Conservation (phyloP, 2,797 vertebrate genomes). For the Spinibarbus caldwelli region DNA sequence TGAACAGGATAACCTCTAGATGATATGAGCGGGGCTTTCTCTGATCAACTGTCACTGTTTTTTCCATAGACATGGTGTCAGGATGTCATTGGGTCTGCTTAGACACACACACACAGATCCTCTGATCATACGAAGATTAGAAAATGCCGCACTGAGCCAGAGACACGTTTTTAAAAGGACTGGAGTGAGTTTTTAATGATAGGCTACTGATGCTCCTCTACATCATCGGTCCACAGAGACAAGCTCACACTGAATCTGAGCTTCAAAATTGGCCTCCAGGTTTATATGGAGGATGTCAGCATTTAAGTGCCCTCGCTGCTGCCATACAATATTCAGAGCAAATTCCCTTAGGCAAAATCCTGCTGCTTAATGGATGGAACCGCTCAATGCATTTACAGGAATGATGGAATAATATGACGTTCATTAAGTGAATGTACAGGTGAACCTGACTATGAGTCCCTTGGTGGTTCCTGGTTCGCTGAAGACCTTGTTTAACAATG, state of each 20-base stretch:
- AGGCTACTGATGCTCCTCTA: conserved; percentile 52
- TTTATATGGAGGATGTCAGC: conserved; percentile 47
- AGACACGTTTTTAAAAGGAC: conserved; percentile 50
- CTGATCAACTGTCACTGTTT: conserved; percentile 61
- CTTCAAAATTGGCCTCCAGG: conserved; percentile 46
- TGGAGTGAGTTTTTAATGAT: conserved; percentile 58
- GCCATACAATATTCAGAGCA: conserved; percentile 47
- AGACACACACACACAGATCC: conserved; percentile 54
- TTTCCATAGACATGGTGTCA: conserved; percentile 57
- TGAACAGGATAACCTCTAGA: conserved; percentile 64
- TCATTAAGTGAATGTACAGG: conserved; percentile 49
- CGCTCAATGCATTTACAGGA: conserved; percentile 42
- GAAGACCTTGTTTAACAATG: conserved; percentile 7
- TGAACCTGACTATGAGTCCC: conserved; percentile 29
- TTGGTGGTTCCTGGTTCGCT: neutral
- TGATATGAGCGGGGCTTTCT: conserved; percentile 48
- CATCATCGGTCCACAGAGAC: conserved; percentile 26
- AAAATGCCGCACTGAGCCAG: conserved; percentile 42
- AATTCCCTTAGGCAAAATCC: conserved; percentile 45
- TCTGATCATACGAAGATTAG: conserved; percentile 46
- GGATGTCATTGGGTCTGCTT: conserved; percentile 52
- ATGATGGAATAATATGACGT: conserved; percentile 43
- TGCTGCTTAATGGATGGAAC: conserved; percentile 52
- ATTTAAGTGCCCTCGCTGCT: conserved; percentile 46
- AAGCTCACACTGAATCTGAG: conserved; percentile 35